These are phyloP conservation scores for Calidris pugnax DNA, from an alignment of 2,113 vertebrate species.

Conservation along the genomic window DNA sequence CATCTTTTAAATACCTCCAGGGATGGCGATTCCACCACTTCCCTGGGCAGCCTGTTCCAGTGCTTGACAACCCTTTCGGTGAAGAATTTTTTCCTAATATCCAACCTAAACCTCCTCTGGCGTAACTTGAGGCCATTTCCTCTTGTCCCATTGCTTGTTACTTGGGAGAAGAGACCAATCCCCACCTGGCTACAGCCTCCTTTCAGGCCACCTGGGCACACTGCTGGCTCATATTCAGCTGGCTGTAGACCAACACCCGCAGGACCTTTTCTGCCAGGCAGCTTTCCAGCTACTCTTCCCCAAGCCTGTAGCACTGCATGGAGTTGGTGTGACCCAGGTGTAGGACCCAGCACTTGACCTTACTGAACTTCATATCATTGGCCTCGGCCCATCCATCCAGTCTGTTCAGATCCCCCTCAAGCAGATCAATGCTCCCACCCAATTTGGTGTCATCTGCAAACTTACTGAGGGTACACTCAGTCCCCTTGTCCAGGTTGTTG, in stretches of 20 bases:
- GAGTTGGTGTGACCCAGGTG: neutral
- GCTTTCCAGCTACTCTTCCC: neutral
- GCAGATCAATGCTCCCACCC: neutral
- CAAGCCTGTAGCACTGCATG: neutral
- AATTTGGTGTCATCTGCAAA: neutral
- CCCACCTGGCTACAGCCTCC: fast-evolving
- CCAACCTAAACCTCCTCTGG: neutral
- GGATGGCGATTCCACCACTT: neutral
- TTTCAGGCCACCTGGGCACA: neutral
- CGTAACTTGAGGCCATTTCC: neutral
- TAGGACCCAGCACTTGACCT: neutral
- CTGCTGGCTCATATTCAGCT: no score
- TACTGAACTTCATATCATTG: neutral
- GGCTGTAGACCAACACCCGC: no score
- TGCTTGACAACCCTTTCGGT: fast-evolving
- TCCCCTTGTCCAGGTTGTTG: neutral
- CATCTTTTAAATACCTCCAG: neutral
- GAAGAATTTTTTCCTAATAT: neutral
- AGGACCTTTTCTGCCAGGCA: neutral
- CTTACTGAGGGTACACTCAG: neutral
- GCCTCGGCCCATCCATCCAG: neutral
- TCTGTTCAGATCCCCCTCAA: neutral
- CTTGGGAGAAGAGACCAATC: neutral
- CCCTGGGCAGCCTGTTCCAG: neutral
- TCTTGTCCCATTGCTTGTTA: neutral